These are phyloP conservation scores for Calameuta filiformis DNA, from an alignment of 2,888 invertebrate species.

Conservation along the genomic window DNA sequence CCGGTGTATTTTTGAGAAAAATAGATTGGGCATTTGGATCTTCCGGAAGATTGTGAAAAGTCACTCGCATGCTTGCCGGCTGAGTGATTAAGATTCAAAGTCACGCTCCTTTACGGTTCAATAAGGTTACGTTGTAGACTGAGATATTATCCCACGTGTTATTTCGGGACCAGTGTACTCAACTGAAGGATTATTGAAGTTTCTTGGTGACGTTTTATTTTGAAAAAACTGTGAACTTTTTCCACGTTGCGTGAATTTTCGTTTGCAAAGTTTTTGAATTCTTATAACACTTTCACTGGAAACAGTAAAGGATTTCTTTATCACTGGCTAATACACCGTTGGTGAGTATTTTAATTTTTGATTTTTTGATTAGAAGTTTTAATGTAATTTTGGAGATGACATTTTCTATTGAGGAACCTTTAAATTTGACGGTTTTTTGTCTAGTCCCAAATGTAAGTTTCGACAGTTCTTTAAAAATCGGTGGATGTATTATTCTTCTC, in stretches of 20 bases:
- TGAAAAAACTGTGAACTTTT: background rate
- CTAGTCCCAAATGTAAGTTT: background rate
- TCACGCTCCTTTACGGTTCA: background rate
- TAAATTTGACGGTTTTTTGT: background rate
- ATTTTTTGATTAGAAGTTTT: background rate
- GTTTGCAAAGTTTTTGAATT: background rate
- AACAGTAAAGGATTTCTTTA: background rate
- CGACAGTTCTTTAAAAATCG: background rate
- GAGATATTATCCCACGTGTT: background rate
- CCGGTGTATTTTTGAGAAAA: background rate
- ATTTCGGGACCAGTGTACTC: background rate
- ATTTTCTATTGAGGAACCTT: background rate
- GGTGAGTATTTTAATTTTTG: slow-evolving; percentile 39
- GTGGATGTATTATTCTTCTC: background rate
- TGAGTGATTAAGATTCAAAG: background rate
- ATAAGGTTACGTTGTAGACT: background rate
- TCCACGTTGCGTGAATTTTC: background rate
- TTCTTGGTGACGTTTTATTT: background rate
- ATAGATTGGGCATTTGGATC: background rate
- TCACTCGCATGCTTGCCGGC: background rate
- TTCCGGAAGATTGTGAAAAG: background rate
- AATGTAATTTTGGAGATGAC: background rate
- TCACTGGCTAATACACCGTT: slow-evolving; percentile 38
- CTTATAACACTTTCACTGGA: background rate
- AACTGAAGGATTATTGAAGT: background rate